Conservation (phyloP, 64 coral and sea anemone species). For the Dendronephthya gigantea region DNA sequence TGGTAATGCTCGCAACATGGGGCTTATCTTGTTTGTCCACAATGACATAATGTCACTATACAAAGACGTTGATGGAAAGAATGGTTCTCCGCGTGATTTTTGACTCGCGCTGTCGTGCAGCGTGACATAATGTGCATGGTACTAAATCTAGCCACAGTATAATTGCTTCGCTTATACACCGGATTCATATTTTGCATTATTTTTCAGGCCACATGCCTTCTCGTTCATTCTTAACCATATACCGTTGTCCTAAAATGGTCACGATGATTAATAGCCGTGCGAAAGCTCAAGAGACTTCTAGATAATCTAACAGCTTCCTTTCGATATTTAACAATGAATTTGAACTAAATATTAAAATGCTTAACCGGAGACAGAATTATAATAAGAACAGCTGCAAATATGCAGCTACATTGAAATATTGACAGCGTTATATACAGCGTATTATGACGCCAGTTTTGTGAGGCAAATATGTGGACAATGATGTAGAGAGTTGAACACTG, state of each 20-base stretch:
- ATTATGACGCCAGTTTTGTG: too few relatives aligned
- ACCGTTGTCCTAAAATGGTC: background rate
- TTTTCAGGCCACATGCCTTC: background rate
- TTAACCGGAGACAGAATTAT: too few relatives aligned
- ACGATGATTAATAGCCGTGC: background rate
- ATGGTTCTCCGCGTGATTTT: background rate
- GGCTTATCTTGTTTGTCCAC: background rate
- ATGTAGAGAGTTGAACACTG: too few relatives aligned
- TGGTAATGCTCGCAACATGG: background rate
- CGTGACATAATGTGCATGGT: background rate
- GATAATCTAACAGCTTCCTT: background rate
- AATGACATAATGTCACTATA: background rate
- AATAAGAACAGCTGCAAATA: too few relatives aligned
- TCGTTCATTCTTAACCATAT: background rate
- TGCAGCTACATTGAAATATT: too few relatives aligned
- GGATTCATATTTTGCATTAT: background rate
- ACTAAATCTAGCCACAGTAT: background rate
- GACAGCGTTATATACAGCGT: too few relatives aligned
- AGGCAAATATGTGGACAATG: too few relatives aligned
- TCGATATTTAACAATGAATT: background rate
- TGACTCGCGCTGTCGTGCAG: background rate
- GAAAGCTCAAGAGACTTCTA: background rate
- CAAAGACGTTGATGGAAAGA: background rate
- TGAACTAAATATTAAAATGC: too few relatives aligned
- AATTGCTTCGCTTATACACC: background rate